Evolutionary conservation across 2,888 invertebrate genomes (phyloP).

Genomic region (Leucania comma): DNA sequence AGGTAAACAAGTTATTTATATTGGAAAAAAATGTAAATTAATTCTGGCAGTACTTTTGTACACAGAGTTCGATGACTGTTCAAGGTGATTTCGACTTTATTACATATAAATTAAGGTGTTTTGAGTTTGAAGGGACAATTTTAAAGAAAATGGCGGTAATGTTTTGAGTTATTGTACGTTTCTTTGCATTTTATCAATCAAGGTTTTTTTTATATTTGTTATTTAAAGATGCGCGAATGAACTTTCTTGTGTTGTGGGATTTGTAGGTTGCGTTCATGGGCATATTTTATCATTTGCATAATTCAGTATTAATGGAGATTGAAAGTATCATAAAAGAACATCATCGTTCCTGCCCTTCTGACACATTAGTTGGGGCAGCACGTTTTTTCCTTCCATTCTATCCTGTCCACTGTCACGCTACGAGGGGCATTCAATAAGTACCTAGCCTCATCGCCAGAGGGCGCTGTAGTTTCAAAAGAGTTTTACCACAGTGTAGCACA

Average conservation of each 20-base stretch:
- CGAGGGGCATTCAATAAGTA: too few relatives aligned
- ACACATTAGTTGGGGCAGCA: too few relatives aligned
- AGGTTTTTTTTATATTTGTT: background rate
- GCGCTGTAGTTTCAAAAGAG: too few relatives aligned
- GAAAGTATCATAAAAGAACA: too few relatives aligned
- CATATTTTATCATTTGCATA: too few relatives aligned
- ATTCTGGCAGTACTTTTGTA: constrained; percentile 1
- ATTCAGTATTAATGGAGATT: too few relatives aligned
- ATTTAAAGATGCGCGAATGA: background rate
- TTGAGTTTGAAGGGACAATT: background rate
- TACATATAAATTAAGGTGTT: fast-evolving
- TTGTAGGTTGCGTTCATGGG: background rate
- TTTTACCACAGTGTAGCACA: too few relatives aligned
- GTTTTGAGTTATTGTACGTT: background rate
- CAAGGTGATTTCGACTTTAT: constrained; percentile 15
- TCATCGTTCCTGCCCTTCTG: too few relatives aligned
- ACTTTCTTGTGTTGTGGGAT: background rate
- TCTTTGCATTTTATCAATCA: background rate
- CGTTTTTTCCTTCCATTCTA: too few relatives aligned
- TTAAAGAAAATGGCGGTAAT: background rate
- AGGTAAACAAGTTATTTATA: constrained; percentile 38
- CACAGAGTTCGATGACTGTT: background rate
- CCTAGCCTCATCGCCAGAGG: too few relatives aligned
- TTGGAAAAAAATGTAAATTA: constrained; percentile 46
- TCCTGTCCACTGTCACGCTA: too few relatives aligned